These are phyloP conservation scores for Heliothis subflexa DNA, from an alignment of 1,140 invertebrate species.

Conservation along the genomic window DNA sequence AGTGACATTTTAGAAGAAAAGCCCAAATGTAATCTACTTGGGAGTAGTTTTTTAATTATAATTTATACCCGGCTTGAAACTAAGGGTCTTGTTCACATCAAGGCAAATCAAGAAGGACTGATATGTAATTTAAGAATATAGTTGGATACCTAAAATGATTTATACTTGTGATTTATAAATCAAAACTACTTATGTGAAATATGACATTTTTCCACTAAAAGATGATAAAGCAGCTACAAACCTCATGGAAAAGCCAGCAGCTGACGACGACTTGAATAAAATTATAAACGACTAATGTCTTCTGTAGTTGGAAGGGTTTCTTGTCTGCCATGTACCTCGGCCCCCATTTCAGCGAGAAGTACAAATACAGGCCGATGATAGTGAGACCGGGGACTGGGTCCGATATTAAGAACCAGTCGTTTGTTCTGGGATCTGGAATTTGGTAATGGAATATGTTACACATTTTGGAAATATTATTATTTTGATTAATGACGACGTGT, in stretches of 20 bases:
- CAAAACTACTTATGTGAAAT: no score
- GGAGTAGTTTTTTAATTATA: no score
- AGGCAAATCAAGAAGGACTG: no score
- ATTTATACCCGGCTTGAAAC: no score
- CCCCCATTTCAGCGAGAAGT: conserved; percentile 91
- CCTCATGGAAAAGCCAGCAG: conserved; percentile 91
- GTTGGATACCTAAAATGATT: no score
- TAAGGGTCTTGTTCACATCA: no score
- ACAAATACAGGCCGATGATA: conserved; percentile 90
- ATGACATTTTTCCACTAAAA: not conserved
- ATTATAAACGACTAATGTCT: conserved; percentile 93
- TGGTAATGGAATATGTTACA: not conserved
- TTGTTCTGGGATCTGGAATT: conserved; percentile 91
- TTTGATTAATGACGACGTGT: no score
- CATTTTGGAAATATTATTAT: not conserved
- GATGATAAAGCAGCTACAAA: conserved; percentile 53
- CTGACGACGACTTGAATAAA: conserved; percentile 92
- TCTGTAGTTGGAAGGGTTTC: conserved; percentile 92
- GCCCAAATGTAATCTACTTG: no score
- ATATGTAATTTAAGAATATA: no score
- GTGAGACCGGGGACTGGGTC: conserved; percentile 91
- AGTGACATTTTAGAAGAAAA: no score
- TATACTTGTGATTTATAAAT: no score
- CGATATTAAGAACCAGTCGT: conserved; percentile 94
- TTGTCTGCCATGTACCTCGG: conserved; percentile 93